phyloP scores from a whole-genome alignment of 2,888 invertebrate genomes.

The Nomada lathburiana region DNA sequence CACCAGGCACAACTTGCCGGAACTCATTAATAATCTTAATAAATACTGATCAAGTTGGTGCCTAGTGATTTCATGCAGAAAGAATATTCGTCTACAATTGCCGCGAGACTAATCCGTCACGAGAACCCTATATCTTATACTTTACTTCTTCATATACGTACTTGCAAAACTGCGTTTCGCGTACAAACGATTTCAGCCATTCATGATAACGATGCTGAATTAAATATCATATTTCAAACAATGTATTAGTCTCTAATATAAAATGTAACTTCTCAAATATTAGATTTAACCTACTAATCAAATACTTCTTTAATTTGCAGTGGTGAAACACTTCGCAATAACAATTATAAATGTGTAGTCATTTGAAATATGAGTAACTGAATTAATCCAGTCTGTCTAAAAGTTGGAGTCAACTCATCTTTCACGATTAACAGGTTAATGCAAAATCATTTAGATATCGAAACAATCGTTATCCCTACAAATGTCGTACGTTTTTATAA shows the following conservation, averaged over 20 bases:
- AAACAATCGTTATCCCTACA: conserved; percentile 2
- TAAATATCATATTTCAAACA: not conserved
- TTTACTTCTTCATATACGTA: not conserved
- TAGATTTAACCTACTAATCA: no score
- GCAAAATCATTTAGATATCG: not conserved
- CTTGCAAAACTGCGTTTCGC: not conserved
- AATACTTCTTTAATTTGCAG: no score
- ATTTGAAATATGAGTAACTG: no score
- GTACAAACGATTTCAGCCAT: not conserved
- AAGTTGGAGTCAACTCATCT: no score
- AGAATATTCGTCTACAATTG: not conserved
- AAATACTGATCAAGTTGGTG: conserved; percentile 13
- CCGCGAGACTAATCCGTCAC: not conserved
- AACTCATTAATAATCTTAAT: conserved; percentile 5
- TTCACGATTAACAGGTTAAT: not conserved
- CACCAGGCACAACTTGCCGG: not conserved
- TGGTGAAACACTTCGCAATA: no score
- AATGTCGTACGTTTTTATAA: conserved; percentile 36
- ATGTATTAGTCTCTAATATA: not conserved
- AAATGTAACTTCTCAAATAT: not conserved
- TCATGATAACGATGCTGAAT: not conserved
- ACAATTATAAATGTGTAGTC: no score
- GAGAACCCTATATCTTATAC: not conserved
- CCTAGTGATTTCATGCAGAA: conserved; percentile 2
- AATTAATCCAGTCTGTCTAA: no score